Evolutionary conservation across 2,888 invertebrate genomes (phyloP).

Genomic region (Tetramorium bicarinatum): DNA sequence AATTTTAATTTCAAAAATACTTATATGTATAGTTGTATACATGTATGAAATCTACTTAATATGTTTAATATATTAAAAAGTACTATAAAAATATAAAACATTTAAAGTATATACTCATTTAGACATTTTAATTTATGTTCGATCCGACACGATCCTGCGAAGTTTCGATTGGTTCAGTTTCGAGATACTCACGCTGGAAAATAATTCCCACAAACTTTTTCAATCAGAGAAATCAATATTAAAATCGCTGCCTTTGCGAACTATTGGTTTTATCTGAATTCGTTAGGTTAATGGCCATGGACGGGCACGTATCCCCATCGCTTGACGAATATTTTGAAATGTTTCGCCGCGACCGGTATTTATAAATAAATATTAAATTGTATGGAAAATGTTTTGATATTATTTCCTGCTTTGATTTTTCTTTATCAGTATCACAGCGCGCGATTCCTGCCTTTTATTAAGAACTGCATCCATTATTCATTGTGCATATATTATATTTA

Average conservation of each 20-base stretch:
- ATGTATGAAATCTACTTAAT: neutral
- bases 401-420: neutral
- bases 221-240: conserved; percentile 63
- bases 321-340: conserved; percentile 49
- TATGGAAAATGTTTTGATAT: neutral
- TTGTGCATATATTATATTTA: neutral
- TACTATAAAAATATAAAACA: neutral
- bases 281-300: conserved; percentile 44
- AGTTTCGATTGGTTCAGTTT: conserved; percentile 53
- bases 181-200: conserved; percentile 44
- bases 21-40: neutral
- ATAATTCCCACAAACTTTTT: conserved; percentile 60
- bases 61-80: neutral
- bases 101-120: conserved; percentile 22
- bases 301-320: conserved; percentile 25
- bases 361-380: conserved; percentile 42
- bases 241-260: conserved; percentile 52
- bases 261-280: conserved; percentile 61
- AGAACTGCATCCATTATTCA: neutral
- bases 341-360: conserved; percentile 23
- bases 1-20: neutral
- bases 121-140: conserved; percentile 54
- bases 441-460: neutral
- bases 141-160: conserved; percentile 25
- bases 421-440: neutral